Evolutionary conservation across 2,113 vertebrate species (phyloP).

Genomic region (Madoqua kirkii): DNA sequence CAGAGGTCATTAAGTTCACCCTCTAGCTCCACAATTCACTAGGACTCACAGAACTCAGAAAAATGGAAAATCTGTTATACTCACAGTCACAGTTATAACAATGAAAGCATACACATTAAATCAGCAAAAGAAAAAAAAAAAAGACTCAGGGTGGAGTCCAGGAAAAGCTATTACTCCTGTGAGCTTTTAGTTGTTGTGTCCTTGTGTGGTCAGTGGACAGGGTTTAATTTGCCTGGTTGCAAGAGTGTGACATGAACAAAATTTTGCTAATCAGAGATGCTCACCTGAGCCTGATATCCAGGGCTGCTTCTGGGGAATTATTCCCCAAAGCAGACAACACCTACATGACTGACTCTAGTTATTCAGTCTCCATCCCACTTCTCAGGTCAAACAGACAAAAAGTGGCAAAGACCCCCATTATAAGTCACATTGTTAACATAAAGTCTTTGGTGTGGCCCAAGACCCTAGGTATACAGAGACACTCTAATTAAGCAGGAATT

Average conservation of each 20-base stretch:
- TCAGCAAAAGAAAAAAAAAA: background rate
- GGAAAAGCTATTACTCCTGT: background rate
- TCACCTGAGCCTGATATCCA: background rate
- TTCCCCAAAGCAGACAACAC: background rate
- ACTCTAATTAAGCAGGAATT: background rate
- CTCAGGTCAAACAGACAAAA: background rate
- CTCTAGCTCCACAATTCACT: background rate
- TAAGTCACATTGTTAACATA: background rate
- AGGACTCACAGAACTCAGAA: background rate
- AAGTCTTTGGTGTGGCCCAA: background rate
- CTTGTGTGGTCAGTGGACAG: rapidly evolving
- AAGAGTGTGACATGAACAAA: background rate
- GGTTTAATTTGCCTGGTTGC: background rate
- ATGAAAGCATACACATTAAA: background rate
- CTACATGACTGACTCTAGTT: background rate
- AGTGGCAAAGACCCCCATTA: background rate
- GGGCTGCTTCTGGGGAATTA: background rate
- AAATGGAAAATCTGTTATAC: background rate
- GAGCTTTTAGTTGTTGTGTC: background rate
- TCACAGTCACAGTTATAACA: background rate
- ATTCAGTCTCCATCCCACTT: background rate
- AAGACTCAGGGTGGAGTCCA: background rate
- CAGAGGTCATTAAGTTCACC: background rate
- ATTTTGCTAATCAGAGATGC: background rate
- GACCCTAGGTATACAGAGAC: no score